Base-by-base conservation (phyloP, 92 coral and sea anemone genomes). In the Heliopora coerulea region DNA sequence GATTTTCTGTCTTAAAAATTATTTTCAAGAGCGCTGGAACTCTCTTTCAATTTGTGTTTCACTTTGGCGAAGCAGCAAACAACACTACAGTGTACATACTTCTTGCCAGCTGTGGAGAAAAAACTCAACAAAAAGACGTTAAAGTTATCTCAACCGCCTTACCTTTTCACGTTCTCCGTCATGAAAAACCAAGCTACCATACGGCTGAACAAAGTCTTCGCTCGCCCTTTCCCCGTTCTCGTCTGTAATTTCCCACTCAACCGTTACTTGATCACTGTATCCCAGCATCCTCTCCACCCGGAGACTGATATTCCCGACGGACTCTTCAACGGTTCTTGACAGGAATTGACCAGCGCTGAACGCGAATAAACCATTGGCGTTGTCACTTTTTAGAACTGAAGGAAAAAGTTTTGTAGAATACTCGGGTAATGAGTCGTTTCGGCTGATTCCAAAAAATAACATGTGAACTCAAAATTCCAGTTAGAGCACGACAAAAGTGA, bases 361-460 rank as follows among this genome's bases (percentile, higher is more conserved):
- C 13, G 86, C 89, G 75, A 90, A 93, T 86, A 93, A 52, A 3
- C 98, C 98, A 70, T 93, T 93, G 54, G 98, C 98, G 65, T 93
- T 90, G 87, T 93, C 98, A 69, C 98, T 93, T 70, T 93, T 93
- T 23, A 85, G 83, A 39, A 93, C 98, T 93, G 48, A 62, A 35
- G n/a, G 14, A 46, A 46, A 46, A 46, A 46, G 15, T 37, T 37
- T 4, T 4, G 12, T 37, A 37, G 42, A 5, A 37, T 4, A 12
- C 5, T 37, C 12, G 12, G 5, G 5, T 37, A 12, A 4, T 37
- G 12, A 37, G 12, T 37, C 42, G 42, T 37, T 37, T n/a, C n/a
- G n/a, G n/a, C n/a, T n/a, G n/a, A n/a, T n/a, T n/a, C n/a, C n/a
- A n/a, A n/a, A n/a, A n/a, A n/a, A n/a, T n/a, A n/a, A n/a, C n/a